Percentiles rank a stretch among this genome's conserved stretches.
Conservation (phyloP, 2,113 vertebrate genomes). For the Coracopsis vasa region DNA sequence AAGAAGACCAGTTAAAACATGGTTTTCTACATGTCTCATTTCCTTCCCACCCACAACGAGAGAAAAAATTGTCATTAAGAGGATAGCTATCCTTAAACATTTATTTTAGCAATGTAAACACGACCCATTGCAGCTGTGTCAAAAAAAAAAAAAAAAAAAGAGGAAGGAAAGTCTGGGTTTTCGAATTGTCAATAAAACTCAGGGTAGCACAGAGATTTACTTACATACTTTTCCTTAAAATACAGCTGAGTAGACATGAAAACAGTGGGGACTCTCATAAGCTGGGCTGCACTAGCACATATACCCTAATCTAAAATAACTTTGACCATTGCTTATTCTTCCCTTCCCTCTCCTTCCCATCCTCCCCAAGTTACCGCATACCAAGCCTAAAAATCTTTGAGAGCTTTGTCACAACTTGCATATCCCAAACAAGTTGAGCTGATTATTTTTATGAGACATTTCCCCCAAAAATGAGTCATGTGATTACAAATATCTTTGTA, state of each 20-base stretch:
- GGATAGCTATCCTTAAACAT: constrained; percentile 43
- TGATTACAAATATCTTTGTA: background rate
- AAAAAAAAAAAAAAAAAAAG: background rate
- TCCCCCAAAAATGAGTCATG: background rate
- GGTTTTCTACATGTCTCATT: constrained; percentile 22
- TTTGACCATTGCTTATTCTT: background rate
- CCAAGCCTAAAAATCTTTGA: background rate
- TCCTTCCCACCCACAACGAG: background rate
- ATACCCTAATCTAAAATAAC: background rate
- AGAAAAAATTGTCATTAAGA: background rate
- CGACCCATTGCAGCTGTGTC: background rate
- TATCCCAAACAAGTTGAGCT: background rate
- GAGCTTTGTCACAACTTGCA: constrained; percentile 29
- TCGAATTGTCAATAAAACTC: background rate
- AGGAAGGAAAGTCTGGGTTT: background rate
- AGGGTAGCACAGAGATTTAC: background rate
- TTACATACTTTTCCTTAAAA: background rate
- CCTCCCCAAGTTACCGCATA: background rate
- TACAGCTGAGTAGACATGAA: background rate
- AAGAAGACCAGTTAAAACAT: background rate
- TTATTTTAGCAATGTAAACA: constrained; percentile 61
- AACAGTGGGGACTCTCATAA: background rate
- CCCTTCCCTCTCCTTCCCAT: background rate
- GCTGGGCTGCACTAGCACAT: background rate
- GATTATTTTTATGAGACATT: constrained; percentile 16